Percentiles rank a stretch among this genome's conserved stretches.
Conservation (phyloP, 2,797 vertebrate species). For the Notolepis coatsorum region DNA sequence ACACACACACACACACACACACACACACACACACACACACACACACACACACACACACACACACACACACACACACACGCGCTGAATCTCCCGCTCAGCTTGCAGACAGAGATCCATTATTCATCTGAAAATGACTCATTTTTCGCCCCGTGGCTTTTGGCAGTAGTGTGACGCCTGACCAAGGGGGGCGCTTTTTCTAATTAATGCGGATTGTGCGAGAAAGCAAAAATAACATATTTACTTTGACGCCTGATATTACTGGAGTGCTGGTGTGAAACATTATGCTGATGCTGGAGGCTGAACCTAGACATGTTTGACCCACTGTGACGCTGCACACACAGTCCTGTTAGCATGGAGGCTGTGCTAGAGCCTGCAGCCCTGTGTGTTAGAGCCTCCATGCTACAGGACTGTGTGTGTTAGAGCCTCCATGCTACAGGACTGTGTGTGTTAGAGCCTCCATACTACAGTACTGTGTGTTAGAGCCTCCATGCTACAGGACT, state of each 20-base stretch:
- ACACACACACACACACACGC: slow-evolving; percentile 22
- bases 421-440: no score
- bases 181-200: slow-evolving; percentile 74
- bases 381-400: no score
- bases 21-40: background rate
- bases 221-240: slow-evolving; percentile 76
- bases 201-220: slow-evolving; percentile 76
- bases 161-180: slow-evolving; percentile 69
- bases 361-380: no score
- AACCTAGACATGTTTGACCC: slow-evolving; percentile 41
- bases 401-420: no score
- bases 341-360: no score
- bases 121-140: slow-evolving; percentile 85
- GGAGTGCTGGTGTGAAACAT: slow-evolving; percentile 57
- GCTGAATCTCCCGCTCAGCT: slow-evolving; percentile 66
- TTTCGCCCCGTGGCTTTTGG: slow-evolving; percentile 74
- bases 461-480: no score
- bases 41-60: slow-evolving; percentile 18
- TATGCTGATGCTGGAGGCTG: slow-evolving; percentile 50
- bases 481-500: no score
- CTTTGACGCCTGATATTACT: slow-evolving; percentile 62
- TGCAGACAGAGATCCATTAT: slow-evolving; percentile 80
- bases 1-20: background rate
- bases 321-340: slow-evolving; percentile 16
- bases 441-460: no score